phyloP scores from a whole-genome alignment of 2,797 vertebrate genomes.

The Peromyscus attwateri region DNA sequence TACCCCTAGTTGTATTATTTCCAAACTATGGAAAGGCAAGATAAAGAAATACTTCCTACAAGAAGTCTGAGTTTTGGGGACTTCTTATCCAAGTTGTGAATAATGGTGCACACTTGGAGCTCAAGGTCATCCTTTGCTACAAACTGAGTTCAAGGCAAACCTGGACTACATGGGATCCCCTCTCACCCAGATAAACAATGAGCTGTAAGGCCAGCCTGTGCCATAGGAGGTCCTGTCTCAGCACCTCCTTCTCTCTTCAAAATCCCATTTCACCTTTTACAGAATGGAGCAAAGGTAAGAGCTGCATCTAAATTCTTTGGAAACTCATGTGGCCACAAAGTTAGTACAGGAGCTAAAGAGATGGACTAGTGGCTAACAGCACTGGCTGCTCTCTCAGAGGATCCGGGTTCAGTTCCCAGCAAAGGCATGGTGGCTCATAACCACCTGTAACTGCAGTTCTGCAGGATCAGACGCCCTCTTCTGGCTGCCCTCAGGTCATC shows the following conservation, averaged over 20 bases:
- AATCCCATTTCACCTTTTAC: neutral
- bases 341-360: neutral
- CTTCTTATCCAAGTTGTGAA: too few relatives aligned
- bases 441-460: neutral
- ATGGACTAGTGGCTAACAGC: neutral
- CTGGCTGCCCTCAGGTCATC: neutral
- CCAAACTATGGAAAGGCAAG: neutral
- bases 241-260: too few relatives aligned
- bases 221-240: neutral
- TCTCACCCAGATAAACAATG: neutral
- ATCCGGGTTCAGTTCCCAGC: neutral
- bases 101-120: neutral
- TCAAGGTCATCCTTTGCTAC: neutral
- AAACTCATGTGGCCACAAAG: neutral
- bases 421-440: neutral
- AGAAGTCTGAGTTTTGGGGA: neutral
- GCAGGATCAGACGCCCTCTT: neutral
- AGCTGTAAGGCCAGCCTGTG: neutral
- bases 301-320: neutral
- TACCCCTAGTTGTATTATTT: neutral
- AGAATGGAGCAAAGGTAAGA: neutral
- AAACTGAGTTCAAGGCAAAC: neutral
- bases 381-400: neutral
- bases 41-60: neutral
- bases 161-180: too few relatives aligned